Evolutionary conservation across 2,113 vertebrate species (phyloP).

Genomic region (Prionailurus viverrinus): DNA sequence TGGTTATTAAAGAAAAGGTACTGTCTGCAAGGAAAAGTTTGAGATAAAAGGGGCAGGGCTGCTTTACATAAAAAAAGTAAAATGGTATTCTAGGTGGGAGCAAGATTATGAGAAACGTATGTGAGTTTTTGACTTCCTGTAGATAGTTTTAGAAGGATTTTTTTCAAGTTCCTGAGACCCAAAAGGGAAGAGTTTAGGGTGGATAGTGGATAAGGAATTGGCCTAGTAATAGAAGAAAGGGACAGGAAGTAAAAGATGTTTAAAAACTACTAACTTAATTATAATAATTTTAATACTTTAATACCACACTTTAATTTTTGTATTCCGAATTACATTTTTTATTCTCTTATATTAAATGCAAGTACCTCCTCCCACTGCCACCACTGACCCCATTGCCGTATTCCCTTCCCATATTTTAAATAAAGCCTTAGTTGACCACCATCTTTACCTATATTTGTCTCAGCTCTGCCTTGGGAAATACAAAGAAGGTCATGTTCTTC

Average conservation of each 20-base stretch:
- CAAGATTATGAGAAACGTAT: neutral
- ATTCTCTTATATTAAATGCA: neutral
- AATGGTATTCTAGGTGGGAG: neutral
- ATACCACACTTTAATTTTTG: neutral
- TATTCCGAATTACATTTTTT: neutral
- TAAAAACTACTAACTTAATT: neutral
- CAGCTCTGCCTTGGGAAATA: neutral
- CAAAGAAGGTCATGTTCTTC: neutral
- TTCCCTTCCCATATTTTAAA: neutral
- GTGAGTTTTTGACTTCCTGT: neutral
- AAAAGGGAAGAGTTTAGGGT: neutral
- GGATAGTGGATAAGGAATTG: neutral
- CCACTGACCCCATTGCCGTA: fast-evolving
- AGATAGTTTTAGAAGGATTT: neutral
- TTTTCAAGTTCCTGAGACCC: neutral
- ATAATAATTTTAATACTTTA: neutral
- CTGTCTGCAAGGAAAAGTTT: neutral
- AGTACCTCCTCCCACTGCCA: neutral
- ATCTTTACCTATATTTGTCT: neutral
- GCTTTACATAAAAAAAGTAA: conserved; percentile 15
- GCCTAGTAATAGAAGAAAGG: neutral
- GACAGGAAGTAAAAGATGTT: neutral
- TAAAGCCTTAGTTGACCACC: neutral
- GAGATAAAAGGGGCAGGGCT: neutral
- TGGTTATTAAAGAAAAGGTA: conserved; percentile 51